Evolutionary conservation across 2,113 vertebrate genomes (phyloP).

Genomic region (Verasper variegatus): DNA sequence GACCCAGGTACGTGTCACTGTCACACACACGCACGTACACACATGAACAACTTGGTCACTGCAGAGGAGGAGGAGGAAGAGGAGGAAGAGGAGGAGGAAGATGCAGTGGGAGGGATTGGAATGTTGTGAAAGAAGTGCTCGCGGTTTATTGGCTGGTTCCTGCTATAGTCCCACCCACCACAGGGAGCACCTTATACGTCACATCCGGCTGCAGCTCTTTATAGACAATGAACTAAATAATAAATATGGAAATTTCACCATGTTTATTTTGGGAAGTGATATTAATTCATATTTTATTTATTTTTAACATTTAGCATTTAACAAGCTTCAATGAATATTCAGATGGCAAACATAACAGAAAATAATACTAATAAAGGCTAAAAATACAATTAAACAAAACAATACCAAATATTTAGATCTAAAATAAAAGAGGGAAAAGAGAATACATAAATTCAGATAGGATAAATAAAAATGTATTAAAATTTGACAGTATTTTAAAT

Average conservation of each 20-base stretch:
- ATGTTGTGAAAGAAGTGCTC: slow-evolving; percentile 59
- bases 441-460: too few species aligned
- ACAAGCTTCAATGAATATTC: too few species aligned
- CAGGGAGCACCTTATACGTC: not conserved
- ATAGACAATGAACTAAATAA: not conserved
- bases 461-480: too few species aligned
- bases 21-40: not conserved
- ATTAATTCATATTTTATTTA: too few species aligned
- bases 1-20: slow-evolving; percentile 74
- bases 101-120: slow-evolving; percentile 30
- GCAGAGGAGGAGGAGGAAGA: slow-evolving; percentile 4
- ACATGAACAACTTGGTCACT: not conserved
- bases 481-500: too few species aligned
- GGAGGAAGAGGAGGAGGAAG: slow-evolving; percentile 12
- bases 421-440: too few species aligned
- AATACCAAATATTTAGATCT: too few species aligned
- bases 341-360: too few species aligned
- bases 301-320: too few species aligned
- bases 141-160: slow-evolving; percentile 57
- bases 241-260: not conserved
- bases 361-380: too few species aligned
- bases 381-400: too few species aligned
- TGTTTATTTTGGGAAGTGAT: too few species aligned
- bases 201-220: slow-evolving; percentile 22
- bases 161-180: not conserved